Evolutionary conservation across 2,888 invertebrate species (phyloP), one percentile per base, ranked within the genome.

Genomic region (Mesochorus sp.): DNA sequence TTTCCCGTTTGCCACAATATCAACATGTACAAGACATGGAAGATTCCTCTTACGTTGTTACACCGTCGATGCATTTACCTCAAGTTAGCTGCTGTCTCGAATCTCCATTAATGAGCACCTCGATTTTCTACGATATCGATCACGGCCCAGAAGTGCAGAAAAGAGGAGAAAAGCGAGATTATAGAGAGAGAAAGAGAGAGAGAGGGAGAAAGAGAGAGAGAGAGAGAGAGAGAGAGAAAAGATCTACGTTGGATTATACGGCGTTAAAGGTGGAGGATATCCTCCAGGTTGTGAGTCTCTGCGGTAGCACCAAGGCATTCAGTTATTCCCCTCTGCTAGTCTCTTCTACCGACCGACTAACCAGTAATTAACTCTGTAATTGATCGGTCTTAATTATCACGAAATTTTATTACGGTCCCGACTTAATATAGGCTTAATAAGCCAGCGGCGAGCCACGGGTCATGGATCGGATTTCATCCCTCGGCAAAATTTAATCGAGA

Each of bases 371-470:
- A 82, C 76, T 77, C 66, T 81, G 81, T 85, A 86, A 88, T 87
- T 85, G 84, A 84, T 82, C 80, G 81, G 76, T 85, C 83, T 84
- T 84, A 88, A 87, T 88, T 87, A 87, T 82, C 84, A 78, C 77
- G 80, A 84, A 85, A 87, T 87, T 87, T 86, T 85, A 85, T 86
- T 85, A 84, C 82, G 68, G 55, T 55, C 80, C 73, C 76, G 72
- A 79, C 66, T 70, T 82, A 85, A 83, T 81, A 81, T 82, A 80
- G 81, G 80, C 82, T 85, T 86, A 85, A 86, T 86, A 85, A 85
- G 80, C 81, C 75, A 77, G 59, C 77, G 82, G 61, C 75, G 61
- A 72, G 76, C 77, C 72, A 80, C 80, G 80, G 80, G 75, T 76
- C 71, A 74, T 71, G 71, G 79, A 66, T 79, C 75, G 77, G 76